Evolutionary conservation across 2,797 vertebrate genomes (phyloP), one percentile per base, ranked within the genome.

Genomic region (Ciconia nigra): DNA sequence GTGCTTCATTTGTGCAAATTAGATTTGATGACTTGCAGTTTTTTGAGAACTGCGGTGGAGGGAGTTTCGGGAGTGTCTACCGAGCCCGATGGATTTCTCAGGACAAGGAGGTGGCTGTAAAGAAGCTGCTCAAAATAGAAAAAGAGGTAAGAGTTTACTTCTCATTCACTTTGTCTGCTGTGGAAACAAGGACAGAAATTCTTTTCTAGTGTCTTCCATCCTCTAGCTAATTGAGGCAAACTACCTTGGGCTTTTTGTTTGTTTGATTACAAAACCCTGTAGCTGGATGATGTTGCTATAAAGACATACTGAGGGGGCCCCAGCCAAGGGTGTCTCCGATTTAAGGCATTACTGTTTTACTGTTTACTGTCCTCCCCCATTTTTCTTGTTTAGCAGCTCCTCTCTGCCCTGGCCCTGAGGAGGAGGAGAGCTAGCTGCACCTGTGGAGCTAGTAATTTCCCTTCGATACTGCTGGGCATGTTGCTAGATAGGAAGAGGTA

Each of bases 61-160:
- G 99, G 94, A 99, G 99, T 98, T 99, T 99, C 11, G 99, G 99
- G 84, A 99, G 99, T 46, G 99, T 99, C 96, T 99, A 99, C 98
- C 98, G 99, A 98, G 99, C 99, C 98, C 98, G 98, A 99, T 99
- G 99, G 99, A 98, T 99, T 98, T 99, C 99, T 67, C 99, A 98
- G 98, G 99, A 99, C 98, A 99, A 99, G 98, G 99, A 99, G 98
- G 99, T 99, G 98, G 99, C 99, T 41, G 99, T 99, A 96, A 99
- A 99, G 98, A 99, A 99, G 97, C 98, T 99, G 94, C 99, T 99
- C 96, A 99, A 99, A 98, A 99, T 99, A 98, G 99, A 99, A 98
- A 99, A 99, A 89, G 99, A 99, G 99, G 99, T 99, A 99, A 98
- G 96, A 72, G n/a, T 87, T 95, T 70, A 58, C 42, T 89, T 84